Evolutionary conservation across 2,888 invertebrate species (phyloP), one percentile per base, ranked within the genome.

Genomic region (Chironomus tentans): DNA sequence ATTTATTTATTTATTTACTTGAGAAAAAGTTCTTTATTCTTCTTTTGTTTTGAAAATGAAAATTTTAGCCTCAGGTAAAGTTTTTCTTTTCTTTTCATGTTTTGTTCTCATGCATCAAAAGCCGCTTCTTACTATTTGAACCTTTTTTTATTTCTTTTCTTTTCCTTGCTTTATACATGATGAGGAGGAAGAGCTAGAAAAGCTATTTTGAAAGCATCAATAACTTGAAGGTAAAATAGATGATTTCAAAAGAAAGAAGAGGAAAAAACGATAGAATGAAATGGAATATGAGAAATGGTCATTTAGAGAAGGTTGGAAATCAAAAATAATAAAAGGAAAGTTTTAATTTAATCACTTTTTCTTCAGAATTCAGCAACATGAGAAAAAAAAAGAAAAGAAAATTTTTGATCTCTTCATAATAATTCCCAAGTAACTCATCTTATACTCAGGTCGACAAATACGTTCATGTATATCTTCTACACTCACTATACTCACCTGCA

Each of bases 261-360:
- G n/a, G 28, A 28, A 28, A 28, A 28, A 28, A 28, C 28, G 28
- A 28, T 28, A 28, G 38, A 38, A 28, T 24, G 2, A 24, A 28
- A 28, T 28, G 28, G 38, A 15, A 15, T 15, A 15, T 15, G 56
- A 56, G n/a, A 56, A 56, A n/a, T 15, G 56, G 56, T 18, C 56
- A 56, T 56, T 56, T 18, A 56, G 56, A 7, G n/a, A 15, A 56
- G 56, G 65, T 7, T 56, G 56, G 21, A 65, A 24, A 65, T 24
- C 24, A 21, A 21, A 24, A 65, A 65, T 21, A 24, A 65, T 24
- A 13, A 12, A 21, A 24, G 24, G 18, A 65, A 65, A 65, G 65
- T 65, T 65, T 65, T 65, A 65, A 65, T 65, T 65, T 65, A 65
- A 65, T 65, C 65, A 65, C 65, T 24, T 56, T 56, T 56, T 15